phyloP scores from a whole-genome alignment of 2,888 invertebrate genomes.

The Trichopoda pennipes region DNA sequence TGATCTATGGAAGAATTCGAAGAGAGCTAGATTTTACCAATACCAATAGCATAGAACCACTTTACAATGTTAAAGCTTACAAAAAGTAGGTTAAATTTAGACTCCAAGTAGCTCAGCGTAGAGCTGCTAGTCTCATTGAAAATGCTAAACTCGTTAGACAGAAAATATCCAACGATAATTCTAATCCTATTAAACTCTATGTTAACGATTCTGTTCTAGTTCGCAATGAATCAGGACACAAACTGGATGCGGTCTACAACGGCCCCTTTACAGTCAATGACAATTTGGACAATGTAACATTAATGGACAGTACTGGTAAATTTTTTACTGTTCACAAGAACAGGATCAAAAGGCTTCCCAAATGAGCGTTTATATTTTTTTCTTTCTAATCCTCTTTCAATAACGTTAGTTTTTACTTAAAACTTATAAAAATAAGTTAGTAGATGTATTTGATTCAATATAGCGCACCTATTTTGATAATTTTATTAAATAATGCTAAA shows the following conservation, averaged over 20 bases:
- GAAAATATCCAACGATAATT: background rate
- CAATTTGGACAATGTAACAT: background rate
- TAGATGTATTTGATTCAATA: no score
- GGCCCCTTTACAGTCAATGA: background rate
- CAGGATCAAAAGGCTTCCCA: background rate
- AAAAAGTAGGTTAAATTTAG: background rate
- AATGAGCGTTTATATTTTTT: no score
- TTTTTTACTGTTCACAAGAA: background rate
- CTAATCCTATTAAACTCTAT: background rate
- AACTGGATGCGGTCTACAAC: background rate
- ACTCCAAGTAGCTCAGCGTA: background rate
- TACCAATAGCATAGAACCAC: background rate
- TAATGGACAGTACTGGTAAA: background rate
- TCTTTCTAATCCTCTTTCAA: no score
- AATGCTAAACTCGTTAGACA: background rate
- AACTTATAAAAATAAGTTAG: no score
- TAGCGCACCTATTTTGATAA: no score
- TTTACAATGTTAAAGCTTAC: background rate
- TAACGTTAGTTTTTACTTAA: no score
- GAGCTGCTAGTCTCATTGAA: constrained; percentile 1
- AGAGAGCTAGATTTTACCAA: background rate
- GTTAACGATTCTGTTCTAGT: background rate
- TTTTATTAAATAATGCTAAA: no score
- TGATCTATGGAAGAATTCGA: background rate
- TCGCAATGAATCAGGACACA: background rate